Conservation (phyloP, 2,888 invertebrate genomes). For the Agrilus biguttatus region DNA sequence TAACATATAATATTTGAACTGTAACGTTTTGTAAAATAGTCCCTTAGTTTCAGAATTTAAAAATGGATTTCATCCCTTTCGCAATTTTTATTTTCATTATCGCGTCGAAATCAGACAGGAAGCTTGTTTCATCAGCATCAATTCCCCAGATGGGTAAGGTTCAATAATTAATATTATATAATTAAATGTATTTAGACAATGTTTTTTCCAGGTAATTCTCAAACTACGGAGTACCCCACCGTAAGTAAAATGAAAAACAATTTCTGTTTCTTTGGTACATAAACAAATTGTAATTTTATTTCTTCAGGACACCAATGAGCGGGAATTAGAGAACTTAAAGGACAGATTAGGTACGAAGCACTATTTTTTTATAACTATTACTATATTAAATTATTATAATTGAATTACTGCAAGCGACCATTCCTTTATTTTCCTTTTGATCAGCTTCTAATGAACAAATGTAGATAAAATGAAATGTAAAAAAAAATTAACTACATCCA, state of each 20-base stretch:
- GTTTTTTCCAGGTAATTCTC: background rate
- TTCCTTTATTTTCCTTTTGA: background rate
- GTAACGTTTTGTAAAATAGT: too few relatives aligned
- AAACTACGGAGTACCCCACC: background rate
- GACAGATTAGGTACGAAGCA: slow-evolving; percentile 23
- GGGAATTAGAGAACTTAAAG: slow-evolving; percentile 36
- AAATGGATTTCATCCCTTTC: slow-evolving; percentile 4
- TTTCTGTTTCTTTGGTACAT: background rate
- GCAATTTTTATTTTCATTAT: slow-evolving; percentile 4
- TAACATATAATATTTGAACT: too few relatives aligned
- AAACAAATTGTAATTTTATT: slow-evolving; percentile 6
- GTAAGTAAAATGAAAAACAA: background rate
- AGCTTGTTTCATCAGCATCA: slow-evolving; percentile 6
- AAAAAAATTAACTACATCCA: background rate
- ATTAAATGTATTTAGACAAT: too few relatives aligned
- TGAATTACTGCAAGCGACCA: too few relatives aligned
- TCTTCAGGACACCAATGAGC: slow-evolving; percentile 36
- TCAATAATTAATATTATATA: background rate
- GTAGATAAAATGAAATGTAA: background rate
- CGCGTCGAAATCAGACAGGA: slow-evolving; percentile 3
- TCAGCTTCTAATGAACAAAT: too few relatives aligned
- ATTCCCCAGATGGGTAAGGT: background rate
- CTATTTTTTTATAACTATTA: slow-evolving; percentile 5
- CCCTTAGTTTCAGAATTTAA: slow-evolving; percentile 2
- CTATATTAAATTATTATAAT: too few relatives aligned